These are phyloP conservation scores for Calephelis virginiensis DNA, from an alignment of 1,140 invertebrate species.

Conservation along the genomic window DNA sequence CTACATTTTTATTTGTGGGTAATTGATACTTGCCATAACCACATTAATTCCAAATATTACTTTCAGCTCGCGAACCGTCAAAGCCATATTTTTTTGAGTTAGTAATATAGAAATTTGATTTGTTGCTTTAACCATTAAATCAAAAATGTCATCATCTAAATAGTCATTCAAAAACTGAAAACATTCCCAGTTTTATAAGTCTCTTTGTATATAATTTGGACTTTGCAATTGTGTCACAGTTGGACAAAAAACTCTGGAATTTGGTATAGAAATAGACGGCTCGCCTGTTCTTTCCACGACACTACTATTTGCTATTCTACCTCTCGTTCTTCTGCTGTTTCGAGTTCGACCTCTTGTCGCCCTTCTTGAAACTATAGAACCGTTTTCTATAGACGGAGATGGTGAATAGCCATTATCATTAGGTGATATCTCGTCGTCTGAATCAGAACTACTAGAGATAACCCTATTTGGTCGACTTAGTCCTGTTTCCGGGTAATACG, in stretches of 20 bases:
- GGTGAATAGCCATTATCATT: too few species aligned
- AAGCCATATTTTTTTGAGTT: not conserved
- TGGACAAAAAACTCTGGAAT: not conserved
- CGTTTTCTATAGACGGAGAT: not conserved
- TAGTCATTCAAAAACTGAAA: conserved; percentile 10
- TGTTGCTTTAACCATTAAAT: conserved; percentile 2
- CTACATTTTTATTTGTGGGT: too few species aligned
- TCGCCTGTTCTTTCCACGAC: not conserved
- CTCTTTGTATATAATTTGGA: conserved; percentile 8
- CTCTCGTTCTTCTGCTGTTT: not conserved
- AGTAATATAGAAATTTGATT: not conserved
- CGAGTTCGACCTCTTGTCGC: conserved; percentile 3
- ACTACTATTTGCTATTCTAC: not conserved
- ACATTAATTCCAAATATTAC: not conserved
- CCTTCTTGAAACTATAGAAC: not conserved
- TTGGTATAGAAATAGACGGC: not conserved
- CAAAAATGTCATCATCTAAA: conserved; percentile 7
- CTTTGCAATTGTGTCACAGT: not conserved
- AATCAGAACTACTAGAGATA: too few species aligned
- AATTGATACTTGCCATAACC: too few species aligned
- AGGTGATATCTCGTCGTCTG: too few species aligned
- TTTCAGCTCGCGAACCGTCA: not conserved
- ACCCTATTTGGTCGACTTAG: too few species aligned
- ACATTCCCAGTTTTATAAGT: not conserved
- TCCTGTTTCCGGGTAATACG: too few species aligned